Conservation (phyloP, 2,888 invertebrate genomes). For the Nineta flava region DNA sequence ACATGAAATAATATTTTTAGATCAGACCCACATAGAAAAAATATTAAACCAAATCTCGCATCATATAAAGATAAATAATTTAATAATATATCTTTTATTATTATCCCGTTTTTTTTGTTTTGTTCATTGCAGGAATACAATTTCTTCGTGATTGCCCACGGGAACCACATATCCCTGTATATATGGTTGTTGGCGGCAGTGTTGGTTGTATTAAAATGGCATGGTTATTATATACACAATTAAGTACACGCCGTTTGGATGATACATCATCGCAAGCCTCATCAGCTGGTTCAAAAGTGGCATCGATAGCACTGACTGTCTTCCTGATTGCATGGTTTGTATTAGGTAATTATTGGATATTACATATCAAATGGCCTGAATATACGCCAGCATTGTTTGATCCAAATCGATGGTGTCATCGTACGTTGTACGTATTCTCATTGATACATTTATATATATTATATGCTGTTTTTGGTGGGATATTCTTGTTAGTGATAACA, state of each 20-base stretch:
- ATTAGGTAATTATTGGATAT: slow-evolving; percentile 65
- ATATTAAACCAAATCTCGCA: too few species aligned
- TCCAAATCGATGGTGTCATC: slow-evolving; percentile 66
- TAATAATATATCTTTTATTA: too few species aligned
- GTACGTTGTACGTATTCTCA: slow-evolving; percentile 60
- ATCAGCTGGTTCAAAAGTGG: slow-evolving; percentile 39
- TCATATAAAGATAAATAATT: too few species aligned
- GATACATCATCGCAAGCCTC: slow-evolving; percentile 22
- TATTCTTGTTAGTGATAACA: slow-evolving; percentile 39
- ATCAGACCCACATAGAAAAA: too few species aligned
- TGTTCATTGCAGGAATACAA: slow-evolving; percentile 48
- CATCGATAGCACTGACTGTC: slow-evolving; percentile 46
- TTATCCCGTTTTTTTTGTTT: neutral
- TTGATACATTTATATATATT: slow-evolving; percentile 55
- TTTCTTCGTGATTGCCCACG: slow-evolving; percentile 65
- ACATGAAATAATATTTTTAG: too few species aligned
- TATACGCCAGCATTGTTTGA: slow-evolving; percentile 54
- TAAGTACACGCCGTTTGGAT: slow-evolving; percentile 36
- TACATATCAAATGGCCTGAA: slow-evolving; percentile 60
- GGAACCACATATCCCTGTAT: slow-evolving; percentile 61
- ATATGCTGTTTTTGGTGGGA: slow-evolving; percentile 42
- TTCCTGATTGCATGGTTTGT: slow-evolving; percentile 63
- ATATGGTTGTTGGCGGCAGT: slow-evolving; percentile 71
- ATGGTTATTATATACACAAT: slow-evolving; percentile 48
- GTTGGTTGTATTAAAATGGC: slow-evolving; percentile 55